phyloP scores from a whole-genome alignment of 2,797 vertebrate species.

The Anabacerthia variegaticeps region DNA sequence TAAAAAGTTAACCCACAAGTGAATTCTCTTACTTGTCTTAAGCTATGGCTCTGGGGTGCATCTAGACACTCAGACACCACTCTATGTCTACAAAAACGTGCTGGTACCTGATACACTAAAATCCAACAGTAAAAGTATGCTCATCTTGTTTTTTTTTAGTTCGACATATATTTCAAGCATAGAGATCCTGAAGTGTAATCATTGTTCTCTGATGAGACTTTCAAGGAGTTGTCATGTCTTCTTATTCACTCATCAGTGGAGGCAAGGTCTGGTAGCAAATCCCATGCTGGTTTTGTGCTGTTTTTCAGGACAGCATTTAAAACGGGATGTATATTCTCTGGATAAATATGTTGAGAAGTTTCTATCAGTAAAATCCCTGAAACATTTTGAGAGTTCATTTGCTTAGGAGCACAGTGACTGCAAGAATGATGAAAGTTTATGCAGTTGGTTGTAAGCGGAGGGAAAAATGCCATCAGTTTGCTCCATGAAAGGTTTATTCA shows the following conservation, averaged over 20 bases:
- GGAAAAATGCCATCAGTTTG: background rate
- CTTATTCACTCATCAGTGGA: background rate
- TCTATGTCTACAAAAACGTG: background rate
- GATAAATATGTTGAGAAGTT: background rate
- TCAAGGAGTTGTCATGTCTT: background rate
- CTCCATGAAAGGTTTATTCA: background rate
- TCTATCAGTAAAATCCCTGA: background rate
- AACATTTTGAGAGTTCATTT: background rate
- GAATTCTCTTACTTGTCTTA: background rate
- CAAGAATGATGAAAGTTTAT: background rate
- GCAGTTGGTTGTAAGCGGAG: background rate
- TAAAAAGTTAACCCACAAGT: fast-evolving
- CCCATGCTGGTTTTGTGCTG: background rate
- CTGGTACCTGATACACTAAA: background rate
- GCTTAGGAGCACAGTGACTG: fast-evolving
- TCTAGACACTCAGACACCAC: background rate
- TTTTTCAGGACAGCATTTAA: background rate
- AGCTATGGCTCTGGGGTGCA: background rate
- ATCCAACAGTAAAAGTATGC: background rate
- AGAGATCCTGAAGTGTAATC: background rate
- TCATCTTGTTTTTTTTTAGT: background rate
- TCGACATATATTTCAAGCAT: background rate
- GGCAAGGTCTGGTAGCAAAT: background rate
- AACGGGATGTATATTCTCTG: background rate
- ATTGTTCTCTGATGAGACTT: background rate